Percentiles rank a stretch among this genome's conserved stretches.
phyloP scores from a whole-genome alignment of 2,888 invertebrate genomes.

The Thelaira solivaga region DNA sequence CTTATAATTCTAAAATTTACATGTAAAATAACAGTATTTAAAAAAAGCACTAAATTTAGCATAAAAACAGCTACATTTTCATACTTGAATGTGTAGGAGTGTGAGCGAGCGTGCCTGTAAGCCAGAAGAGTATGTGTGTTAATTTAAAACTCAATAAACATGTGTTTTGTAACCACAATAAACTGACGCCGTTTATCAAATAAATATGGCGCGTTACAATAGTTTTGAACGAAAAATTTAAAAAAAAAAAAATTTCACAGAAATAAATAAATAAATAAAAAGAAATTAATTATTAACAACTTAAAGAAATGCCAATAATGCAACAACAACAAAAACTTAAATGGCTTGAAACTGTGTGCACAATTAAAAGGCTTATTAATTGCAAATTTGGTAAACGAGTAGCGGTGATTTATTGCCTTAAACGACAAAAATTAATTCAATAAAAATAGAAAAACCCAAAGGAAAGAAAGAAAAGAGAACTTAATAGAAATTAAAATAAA shows the following conservation, averaged over 20 bases:
- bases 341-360: neutral
- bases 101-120: neutral
- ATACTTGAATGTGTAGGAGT: neutral
- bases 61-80: too few species aligned
- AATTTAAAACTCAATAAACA: slow-evolving; percentile 40
- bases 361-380: slow-evolving; percentile 7
- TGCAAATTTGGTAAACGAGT: slow-evolving; percentile 5
- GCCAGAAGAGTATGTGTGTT: neutral
- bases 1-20: too few species aligned
- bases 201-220: slow-evolving; percentile 53
- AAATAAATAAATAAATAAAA: slow-evolving; percentile 5
- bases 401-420: slow-evolving; percentile 18
- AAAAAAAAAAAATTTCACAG: neutral
- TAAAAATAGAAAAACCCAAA: neutral
- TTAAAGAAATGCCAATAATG: slow-evolving; percentile 17
- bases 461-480: neutral
- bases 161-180: slow-evolving; percentile 28
- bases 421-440: neutral
- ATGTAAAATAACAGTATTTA: too few species aligned
- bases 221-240: neutral
- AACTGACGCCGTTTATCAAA: slow-evolving; percentile 58
- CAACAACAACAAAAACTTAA: neutral
- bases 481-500: neutral
- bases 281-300: neutral
- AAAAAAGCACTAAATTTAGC: too few species aligned